These are phyloP conservation scores for Eupleurogrammus muticus DNA, from an alignment of 2,797 vertebrate species.

Conservation along the genomic window DNA sequence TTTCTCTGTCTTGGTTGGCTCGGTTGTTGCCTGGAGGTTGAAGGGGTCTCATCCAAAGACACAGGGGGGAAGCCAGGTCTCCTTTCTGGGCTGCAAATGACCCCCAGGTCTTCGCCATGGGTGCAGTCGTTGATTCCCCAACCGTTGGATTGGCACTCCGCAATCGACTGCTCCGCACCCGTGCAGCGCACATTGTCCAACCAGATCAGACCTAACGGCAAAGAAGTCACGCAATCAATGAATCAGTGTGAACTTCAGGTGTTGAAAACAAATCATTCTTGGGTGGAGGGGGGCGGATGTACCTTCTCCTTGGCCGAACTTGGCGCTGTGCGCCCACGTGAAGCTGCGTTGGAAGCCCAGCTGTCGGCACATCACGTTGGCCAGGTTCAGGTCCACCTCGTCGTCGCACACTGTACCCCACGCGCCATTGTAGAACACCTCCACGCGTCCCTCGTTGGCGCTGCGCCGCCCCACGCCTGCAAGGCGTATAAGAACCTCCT, in stretches of 20 bases:
- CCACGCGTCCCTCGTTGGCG: conserved; percentile 90
- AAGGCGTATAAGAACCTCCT: conserved; percentile 84
- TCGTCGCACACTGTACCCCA: conserved; percentile 98
- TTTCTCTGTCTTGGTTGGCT: conserved; percentile 55
- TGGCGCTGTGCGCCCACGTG: conserved; percentile 96
- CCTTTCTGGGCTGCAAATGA: conserved; percentile 86
- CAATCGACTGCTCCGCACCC: conserved; percentile 88
- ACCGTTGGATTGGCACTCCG: conserved; percentile 90
- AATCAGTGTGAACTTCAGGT: neutral
- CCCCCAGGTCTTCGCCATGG: conserved; percentile 92
- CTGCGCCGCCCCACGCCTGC: conserved; percentile 76
- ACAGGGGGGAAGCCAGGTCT: conserved; percentile 48
- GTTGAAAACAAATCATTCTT: neutral
- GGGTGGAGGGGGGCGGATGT: conserved; percentile 3
- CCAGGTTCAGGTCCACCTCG: conserved; percentile 88
- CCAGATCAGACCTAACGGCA: conserved; percentile 90
- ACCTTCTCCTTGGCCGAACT: conserved; percentile 94
- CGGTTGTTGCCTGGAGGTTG: conserved; percentile 45
- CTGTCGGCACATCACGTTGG: conserved; percentile 90
- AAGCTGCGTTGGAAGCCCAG: conserved; percentile 89
- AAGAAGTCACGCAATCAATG: conserved; percentile 18
- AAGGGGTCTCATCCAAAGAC: conserved; percentile 33
- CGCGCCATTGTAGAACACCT: conserved; percentile 89
- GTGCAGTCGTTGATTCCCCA: conserved; percentile 96
- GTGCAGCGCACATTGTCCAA: conserved; percentile 92